phyloP scores from a whole-genome alignment of 2,113 vertebrate genomes.

The human (Homo sapiens) region GRCh38 chr15:44824001-44824500 shows the following conservation, averaged over 20 bases:
- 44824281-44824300: not conserved
- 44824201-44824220: not conserved
- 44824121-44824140: not conserved
- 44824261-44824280: not conserved
- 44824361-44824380: conserved; percentile 38
- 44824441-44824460: conserved; percentile 24
- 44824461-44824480: not conserved
- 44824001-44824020: too few species aligned
- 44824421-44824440: fast-evolving
- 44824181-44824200: not conserved
- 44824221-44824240: not conserved
- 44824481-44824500: conserved; percentile 45
- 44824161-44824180: not conserved
- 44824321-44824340: not conserved
- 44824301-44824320: not conserved
- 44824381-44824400: conserved; percentile 52
- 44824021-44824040: too few species aligned
- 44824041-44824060: too few species aligned
- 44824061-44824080: not conserved
- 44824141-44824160: not conserved
- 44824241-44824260: not conserved
- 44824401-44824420: conserved; percentile 19
- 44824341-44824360: not conserved
- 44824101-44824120: not conserved
- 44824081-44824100: not conserved